Evolutionary conservation across 2,113 vertebrate genomes (phyloP).

Genomic region (Brienomyrus longianalis): DNA sequence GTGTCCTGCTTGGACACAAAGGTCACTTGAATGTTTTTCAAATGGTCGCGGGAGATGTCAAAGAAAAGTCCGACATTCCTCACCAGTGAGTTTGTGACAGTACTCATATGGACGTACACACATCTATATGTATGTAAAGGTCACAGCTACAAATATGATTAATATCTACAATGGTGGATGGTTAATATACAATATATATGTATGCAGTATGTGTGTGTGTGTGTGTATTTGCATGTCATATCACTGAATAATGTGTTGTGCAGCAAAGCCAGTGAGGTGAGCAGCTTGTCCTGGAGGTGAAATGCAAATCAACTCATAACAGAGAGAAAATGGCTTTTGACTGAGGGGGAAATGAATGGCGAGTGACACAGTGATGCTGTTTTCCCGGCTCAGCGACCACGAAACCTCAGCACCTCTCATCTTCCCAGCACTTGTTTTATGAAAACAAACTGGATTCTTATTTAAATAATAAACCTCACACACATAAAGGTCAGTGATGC

Average conservation of each 20-base stretch:
- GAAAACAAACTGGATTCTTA: background rate
- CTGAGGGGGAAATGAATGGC: background rate
- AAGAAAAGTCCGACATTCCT: background rate
- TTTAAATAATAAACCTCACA: background rate
- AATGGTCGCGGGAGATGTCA: background rate
- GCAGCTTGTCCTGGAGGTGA: constrained; percentile 11
- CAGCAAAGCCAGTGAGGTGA: background rate
- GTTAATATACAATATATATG: constrained; percentile 17
- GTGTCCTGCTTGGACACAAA: background rate
- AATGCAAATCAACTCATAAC: constrained; percentile 13
- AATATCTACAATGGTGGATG: constrained; percentile 5
- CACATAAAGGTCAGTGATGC: background rate
- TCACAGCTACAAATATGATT: constrained; percentile 10
- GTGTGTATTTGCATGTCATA: constrained; percentile 12
- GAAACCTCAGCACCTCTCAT: background rate
- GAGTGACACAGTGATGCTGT: background rate
- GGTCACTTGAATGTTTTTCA: background rate
- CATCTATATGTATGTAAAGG: constrained; percentile 1
- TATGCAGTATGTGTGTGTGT: background rate
- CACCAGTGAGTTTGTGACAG: background rate
- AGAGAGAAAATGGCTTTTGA: constrained; percentile 13
- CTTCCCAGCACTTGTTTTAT: background rate
- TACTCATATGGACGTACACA: background rate
- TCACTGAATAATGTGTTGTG: constrained; percentile 14
- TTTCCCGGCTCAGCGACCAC: background rate